A percentile compares a stretch with the other conserved stretches of the same genome.
Conservation (phyloP, 2,113 vertebrate species). For the Corvus moneduloides region DNA sequence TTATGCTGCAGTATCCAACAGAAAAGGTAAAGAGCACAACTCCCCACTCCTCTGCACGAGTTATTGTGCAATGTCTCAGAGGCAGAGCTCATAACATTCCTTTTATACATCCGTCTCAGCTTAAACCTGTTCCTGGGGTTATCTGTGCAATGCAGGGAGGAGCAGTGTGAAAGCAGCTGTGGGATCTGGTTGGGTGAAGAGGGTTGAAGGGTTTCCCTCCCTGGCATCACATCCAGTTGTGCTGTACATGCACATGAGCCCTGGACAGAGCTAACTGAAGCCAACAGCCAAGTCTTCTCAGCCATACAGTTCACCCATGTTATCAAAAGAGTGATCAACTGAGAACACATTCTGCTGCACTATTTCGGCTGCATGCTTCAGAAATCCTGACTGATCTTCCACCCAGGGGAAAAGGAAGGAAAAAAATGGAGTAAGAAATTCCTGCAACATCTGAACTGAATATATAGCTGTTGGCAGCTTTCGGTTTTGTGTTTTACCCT, state of each 20-base stretch:
- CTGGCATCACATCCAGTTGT: background rate
- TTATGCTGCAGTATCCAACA: background rate
- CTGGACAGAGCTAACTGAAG: background rate
- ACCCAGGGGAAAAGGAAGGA: background rate
- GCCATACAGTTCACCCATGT: background rate
- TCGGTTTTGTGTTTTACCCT: constrained; percentile 59
- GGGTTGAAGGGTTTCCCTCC: background rate
- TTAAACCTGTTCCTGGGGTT: constrained; percentile 3
- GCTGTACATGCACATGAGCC: background rate
- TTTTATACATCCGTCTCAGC: background rate
- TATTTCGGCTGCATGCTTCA: background rate
- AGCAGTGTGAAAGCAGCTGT: background rate
- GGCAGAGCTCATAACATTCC: background rate
- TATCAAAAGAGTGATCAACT: background rate
- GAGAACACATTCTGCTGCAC: background rate
- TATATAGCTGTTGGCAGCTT: constrained; percentile 65
- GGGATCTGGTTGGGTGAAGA: background rate
- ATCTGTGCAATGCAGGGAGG: background rate
- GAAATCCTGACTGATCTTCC: constrained; percentile 38
- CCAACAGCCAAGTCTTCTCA: background rate
- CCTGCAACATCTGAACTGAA: constrained; percentile 65
- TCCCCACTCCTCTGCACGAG: background rate
- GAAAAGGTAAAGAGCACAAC: background rate
- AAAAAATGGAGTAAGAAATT: constrained; percentile 18
- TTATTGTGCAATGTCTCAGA: background rate